These are phyloP conservation scores for Siphonodentalium dalli DNA, from an alignment of 2,888 invertebrate genomes.

Conservation along the genomic window DNA sequence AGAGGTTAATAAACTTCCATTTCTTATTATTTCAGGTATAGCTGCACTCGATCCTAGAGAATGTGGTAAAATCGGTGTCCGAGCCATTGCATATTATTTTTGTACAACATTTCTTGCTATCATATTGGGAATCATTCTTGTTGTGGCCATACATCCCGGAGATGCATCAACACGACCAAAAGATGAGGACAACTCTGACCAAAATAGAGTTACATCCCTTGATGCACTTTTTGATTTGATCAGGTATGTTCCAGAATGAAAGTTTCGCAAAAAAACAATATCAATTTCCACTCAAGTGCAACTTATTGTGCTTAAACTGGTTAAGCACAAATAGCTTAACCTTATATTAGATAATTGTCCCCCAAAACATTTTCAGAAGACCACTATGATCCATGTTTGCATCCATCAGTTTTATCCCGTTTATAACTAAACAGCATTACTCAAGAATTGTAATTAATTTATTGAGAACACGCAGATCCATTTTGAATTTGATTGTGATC, in stretches of 20 bases:
- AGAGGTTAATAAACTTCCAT: not conserved
- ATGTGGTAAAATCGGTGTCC: slow-evolving; percentile 73
- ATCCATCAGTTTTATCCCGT: too few relatives aligned
- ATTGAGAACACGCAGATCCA: too few relatives aligned
- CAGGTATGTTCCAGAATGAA: slow-evolving; percentile 67
- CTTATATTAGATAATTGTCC: too few relatives aligned
- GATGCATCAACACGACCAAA: slow-evolving; percentile 53
- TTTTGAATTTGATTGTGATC: too few relatives aligned
- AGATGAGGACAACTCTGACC: slow-evolving; percentile 27
- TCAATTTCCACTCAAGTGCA: too few relatives aligned
- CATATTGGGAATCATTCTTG: slow-evolving; percentile 73
- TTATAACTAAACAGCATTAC: too few relatives aligned
- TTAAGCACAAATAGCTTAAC: too few relatives aligned
- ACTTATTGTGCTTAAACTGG: too few relatives aligned
- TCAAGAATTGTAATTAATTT: too few relatives aligned
- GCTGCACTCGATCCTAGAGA: slow-evolving; percentile 73
- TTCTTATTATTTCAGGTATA: slow-evolving; percentile 67
- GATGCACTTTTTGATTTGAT: slow-evolving; percentile 72
- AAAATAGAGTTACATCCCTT: slow-evolving; percentile 64
- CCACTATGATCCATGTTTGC: too few relatives aligned
- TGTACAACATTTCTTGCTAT: slow-evolving; percentile 74
- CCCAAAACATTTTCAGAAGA: too few relatives aligned
- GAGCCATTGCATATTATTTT: slow-evolving; percentile 73
- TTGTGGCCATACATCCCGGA: slow-evolving; percentile 74
- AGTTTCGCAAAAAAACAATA: too few relatives aligned